These are phyloP conservation scores for Fulmarus glacialis DNA, from an alignment of 2,113 vertebrate genomes.

Conservation along the genomic window DNA sequence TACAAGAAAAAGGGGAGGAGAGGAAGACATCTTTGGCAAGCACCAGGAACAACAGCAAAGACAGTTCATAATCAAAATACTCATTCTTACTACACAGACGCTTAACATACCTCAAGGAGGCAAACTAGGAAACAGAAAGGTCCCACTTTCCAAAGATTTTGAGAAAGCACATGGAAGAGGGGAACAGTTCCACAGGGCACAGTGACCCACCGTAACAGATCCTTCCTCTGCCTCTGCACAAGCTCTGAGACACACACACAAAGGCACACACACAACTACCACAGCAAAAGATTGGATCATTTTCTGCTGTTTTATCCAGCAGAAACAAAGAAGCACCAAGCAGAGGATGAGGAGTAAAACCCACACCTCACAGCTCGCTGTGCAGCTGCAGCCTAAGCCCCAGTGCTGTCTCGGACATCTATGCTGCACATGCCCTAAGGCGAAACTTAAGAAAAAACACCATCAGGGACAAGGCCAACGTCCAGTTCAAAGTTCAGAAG, in stretches of 20 bases:
- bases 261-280: not conserved
- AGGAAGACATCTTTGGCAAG: not conserved
- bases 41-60: not conserved
- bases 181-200: not conserved
- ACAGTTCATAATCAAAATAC: not conserved
- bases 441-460: not conserved
- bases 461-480: not conserved
- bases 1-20: not conserved
- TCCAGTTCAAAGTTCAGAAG: not conserved
- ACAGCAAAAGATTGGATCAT: not conserved
- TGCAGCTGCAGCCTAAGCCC: not conserved
- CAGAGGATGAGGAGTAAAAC: not conserved
- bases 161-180: not conserved
- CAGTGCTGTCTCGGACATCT: not conserved
- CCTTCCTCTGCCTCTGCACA: not conserved
- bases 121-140: not conserved
- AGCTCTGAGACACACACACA: not conserved
- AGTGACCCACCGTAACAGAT: not conserved
- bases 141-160: not conserved
- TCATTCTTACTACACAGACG: fast-evolving
- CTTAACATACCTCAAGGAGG: not conserved
- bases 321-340: not conserved
- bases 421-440: not conserved
- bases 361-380: not conserved
- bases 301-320: not conserved